A percentile compares a stretch with the other conserved stretches of the same genome.
Evolutionary conservation across 2,888 invertebrate genomes (phyloP).

Genomic region (Eumacrocentrus americanus): DNA sequence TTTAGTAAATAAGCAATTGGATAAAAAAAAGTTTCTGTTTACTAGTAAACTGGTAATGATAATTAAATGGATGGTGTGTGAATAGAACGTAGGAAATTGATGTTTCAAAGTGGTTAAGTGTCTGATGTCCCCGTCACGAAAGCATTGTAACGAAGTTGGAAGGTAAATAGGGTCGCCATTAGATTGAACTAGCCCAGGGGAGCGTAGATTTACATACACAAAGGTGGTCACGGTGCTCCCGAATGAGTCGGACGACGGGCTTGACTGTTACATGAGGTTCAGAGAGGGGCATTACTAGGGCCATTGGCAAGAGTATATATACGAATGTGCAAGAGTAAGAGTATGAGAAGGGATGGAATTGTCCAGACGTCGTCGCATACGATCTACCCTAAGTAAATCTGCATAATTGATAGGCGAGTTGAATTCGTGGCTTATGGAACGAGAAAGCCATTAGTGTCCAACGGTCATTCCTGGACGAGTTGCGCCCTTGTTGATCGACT

Average conservation of each 20-base stretch:
- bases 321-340: slow-evolving; percentile 1
- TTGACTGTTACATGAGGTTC: slow-evolving; percentile 23
- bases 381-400: slow-evolving; percentile 20
- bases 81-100: slow-evolving; percentile 15
- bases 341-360: slow-evolving; percentile 14
- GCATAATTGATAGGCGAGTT: slow-evolving; percentile 26
- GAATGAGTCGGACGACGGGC: slow-evolving; percentile 10
- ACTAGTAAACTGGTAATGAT: not conserved
- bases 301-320: slow-evolving; percentile 5
- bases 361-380: slow-evolving; percentile 12
- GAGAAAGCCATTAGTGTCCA: slow-evolving; percentile 22
- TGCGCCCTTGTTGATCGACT: slow-evolving; percentile 3
- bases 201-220: slow-evolving; percentile 23
- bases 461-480: not conserved
- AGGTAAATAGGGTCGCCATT: slow-evolving; percentile 22
- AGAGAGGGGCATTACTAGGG: slow-evolving; percentile 15
- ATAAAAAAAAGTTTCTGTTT: not conserved
- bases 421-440: slow-evolving; percentile 19
- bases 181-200: slow-evolving; percentile 26
- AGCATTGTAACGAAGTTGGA: slow-evolving; percentile 22
- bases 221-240: slow-evolving; percentile 14
- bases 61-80: slow-evolving; percentile 14
- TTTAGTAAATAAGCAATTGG: not conserved
- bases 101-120: slow-evolving; percentile 17
- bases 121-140: slow-evolving; percentile 10